Evolutionary conservation across 2,888 invertebrate genomes (phyloP), one percentile per base, ranked within the genome.

Genomic region (Tenthredo amoena): DNA sequence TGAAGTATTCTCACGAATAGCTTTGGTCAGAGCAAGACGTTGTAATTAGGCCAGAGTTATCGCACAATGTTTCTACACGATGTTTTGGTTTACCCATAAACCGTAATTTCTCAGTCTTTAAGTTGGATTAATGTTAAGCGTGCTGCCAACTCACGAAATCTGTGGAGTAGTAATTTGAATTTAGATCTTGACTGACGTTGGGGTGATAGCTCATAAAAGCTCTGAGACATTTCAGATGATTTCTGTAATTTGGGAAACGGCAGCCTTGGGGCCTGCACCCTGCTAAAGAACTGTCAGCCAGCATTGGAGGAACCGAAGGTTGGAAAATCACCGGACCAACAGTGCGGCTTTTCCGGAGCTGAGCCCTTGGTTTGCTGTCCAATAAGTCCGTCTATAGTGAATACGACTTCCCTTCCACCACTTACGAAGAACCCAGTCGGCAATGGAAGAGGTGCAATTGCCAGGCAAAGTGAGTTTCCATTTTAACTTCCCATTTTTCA

Each of bases 401-500:
- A 85, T 10, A 15, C 31, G 6, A 12, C 68, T 15, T 9, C 2
- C 2, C 18, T 18, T 71, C 71, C 71, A 2, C 18, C 34, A 1
- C 15, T 6, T 6, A 81, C 71, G 12, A 12, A 71, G 2, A 9
- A n/a, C 15, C 21, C 18, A 4, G 58, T 40, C 15, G 7, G 72
- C 21, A 77, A 85, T 18, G 74, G 47, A 12, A 68, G 62, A 55
- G 86, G 85, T 26, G 34, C 82, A 21, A 43, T 88, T n/a, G 89
- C 92, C 0, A 87, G 86, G 77, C 86, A 85, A 81, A 91, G 92
- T 91, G 83, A 89, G 88, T 62, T 26, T 26, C 26, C 26, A 26
- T 26, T 26, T 26, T 26, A 26, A 26, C 26, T 26, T 26, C 18
- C 5, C 10, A 26, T 62, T 26, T 62, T 26, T 26, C 4, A 10